Base-by-base conservation (phyloP, 2,888 invertebrate genomes). In the Macropis europaea region DNA sequence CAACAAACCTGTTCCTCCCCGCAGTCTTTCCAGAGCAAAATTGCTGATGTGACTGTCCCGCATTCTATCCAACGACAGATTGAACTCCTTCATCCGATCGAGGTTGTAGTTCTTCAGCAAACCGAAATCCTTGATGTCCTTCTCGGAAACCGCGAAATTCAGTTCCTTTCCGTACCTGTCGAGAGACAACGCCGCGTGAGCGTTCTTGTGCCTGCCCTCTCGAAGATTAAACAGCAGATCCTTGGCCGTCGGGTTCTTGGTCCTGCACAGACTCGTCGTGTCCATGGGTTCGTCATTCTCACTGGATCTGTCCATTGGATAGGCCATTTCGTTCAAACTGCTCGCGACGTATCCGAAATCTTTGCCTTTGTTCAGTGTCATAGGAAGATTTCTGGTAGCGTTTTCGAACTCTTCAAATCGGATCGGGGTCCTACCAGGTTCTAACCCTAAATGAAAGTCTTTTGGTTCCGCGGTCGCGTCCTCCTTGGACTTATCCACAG, bases 31-130 rank as follows among this genome's bases (percentile, higher is more conserved):
- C 5, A 86, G 59, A 0, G 80, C 77, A 0, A 85, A 67, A 47
- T 81, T 78, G 9, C 79, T 73, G 11, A 77, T 79, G 13, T 84
- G 84, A 13, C 50, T 70, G 22, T 87, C 86, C 32, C 84, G 79
- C 69, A 74, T 76, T 24, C 81, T 80, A 40, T 87, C 86, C n/a
- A 86, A 38, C 2, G 84, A 81, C 52, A 86, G 56, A 67, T 84
- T 86, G 22, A 85, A 84, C 42, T 87, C 88, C 56, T 87, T 87
- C 81, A 84, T 86, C 19, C 85, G 80, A 26, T 86, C 86, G 1
- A 85, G 53, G 48, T 77, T 81, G 62, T 88, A 88, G 40, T 80
- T 85, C 61, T 88, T 88, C 22, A 85, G 53, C 15, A 86, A 15
- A 1, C 81, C 77, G 24, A 83, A 84, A 4, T 88, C 88, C 62